phyloP scores from a whole-genome alignment of 2,113 vertebrate genomes.

The Rhinoderma darwinii region DNA sequence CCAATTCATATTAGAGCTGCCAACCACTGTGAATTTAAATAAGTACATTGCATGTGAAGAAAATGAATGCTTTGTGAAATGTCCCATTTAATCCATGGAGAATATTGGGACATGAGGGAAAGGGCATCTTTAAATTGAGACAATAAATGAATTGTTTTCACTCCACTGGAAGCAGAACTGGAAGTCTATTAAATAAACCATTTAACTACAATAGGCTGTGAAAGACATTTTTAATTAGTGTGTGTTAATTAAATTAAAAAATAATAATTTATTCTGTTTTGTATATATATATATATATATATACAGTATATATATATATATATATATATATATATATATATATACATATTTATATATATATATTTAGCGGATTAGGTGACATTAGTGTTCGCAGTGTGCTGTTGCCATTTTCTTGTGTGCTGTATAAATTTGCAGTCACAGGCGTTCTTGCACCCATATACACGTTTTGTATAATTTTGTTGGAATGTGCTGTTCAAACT shows the following conservation, averaged over 20 bases:
- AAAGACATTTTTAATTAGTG: background rate
- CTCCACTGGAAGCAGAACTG: conserved; percentile 70
- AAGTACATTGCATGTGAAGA: conserved; percentile 78
- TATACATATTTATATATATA: no score
- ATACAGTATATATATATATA: conserved; percentile 10
- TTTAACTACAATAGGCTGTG: conserved; percentile 59
- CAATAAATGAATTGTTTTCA: conserved; percentile 78
- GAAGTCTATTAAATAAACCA: conserved; percentile 71
- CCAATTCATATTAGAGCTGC: conserved; percentile 77
- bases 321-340: background rate
- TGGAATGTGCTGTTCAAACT: no score
- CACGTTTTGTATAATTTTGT: no score
- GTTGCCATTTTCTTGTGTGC: no score
- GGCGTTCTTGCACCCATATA: no score
- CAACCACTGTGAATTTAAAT: conserved; percentile 81
- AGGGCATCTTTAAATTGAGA: conserved; percentile 76
- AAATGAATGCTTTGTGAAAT: conserved; percentile 83
- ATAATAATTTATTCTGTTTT: no score
- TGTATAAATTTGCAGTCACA: no score
- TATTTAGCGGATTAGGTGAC: no score
- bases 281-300: no score
- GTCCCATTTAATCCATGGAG: conserved; percentile 79
- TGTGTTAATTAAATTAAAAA: background rate
- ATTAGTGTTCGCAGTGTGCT: no score
- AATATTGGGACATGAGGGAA: conserved; percentile 75